Base-by-base conservation (phyloP, 2,888 invertebrate species). In the Junonia oenone region DNA sequence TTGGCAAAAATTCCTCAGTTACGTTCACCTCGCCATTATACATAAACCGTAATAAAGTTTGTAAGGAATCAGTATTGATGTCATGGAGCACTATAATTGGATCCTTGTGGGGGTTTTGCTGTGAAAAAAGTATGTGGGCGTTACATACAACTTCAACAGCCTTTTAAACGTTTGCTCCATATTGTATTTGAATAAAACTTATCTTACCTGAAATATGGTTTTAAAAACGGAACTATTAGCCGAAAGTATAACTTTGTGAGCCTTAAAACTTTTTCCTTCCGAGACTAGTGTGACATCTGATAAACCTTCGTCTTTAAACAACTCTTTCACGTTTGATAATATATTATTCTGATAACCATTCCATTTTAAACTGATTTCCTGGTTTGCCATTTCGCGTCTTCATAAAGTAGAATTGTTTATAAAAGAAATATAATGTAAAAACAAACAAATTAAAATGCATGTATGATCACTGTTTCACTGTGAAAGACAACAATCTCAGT, bases 11-110 rank as follows among this genome's bases (percentile, higher is more conserved):
- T 67, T 94, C 93, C 69, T 94, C 93, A 45, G 93, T 93, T 45
- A 94, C 93, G 80, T 93, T 93, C 15, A 94, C 94, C 78, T 94
- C 94, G 5, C 94, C 94, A 71, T 94, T 93, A 73, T 94, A 94
- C 91, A 94, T 94, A 75, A 94, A 94, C 71, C 92, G 92, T 63
- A 94, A 83, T 47, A 94, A 75, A 26, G 93, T 92, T 68, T 92
- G 91, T 69, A 94, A 80, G 68, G 94, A 93, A 63, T 90, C 90
- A 64, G 92, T 92, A 73, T 93, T 92, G 67, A 94, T 93, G 84
- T 94, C 94, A 78, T 94, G 93, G 58, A 94, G 90, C 68, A 94
- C 94, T 84, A 94, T 93, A 78, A 94, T 94, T 66, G 94, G 94
- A 90, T 94, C 93, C 72, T 92, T 93, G 84, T 93, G 93, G 74